phyloP scores from a whole-genome alignment of 2,888 invertebrate species.

The Lamellibrachia satsuma region DNA sequence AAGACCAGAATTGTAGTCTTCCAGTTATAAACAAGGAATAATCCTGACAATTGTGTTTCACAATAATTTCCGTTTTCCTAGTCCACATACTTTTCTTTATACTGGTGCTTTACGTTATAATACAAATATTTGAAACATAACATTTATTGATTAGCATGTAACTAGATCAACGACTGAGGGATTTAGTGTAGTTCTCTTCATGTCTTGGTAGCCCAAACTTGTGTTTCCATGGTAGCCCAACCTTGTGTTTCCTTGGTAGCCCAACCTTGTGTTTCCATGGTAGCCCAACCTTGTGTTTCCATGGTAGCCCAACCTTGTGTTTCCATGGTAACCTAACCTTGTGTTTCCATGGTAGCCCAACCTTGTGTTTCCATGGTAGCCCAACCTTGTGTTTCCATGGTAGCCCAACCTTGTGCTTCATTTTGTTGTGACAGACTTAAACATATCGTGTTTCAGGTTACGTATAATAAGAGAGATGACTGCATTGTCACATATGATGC shows the following conservation, averaged over 20 bases:
- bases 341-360: background rate
- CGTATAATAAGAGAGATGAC: background rate
- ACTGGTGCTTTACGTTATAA: no score
- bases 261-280: background rate
- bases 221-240: background rate
- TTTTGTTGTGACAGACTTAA: background rate
- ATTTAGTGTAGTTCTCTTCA: background rate
- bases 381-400: background rate
- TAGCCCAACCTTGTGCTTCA: background rate
- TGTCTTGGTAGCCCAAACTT: background rate
- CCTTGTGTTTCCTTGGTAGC: background rate
- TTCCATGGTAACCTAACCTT: background rate
- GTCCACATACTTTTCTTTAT: no score
- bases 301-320: background rate
- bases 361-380: background rate
- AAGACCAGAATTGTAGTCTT: no score
- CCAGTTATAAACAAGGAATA: no score
- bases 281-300: background rate
- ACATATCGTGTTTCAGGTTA: background rate
- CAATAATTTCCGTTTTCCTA: no score
- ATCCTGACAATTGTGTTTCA: no score
- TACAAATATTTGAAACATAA: no score
- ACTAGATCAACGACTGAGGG: no score
- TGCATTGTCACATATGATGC: slow-evolving; percentile 47
- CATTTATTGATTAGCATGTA: no score